Evolutionary conservation across 1,140 invertebrate genomes (phyloP).

Genomic region (Rhysida immarginata): DNA sequence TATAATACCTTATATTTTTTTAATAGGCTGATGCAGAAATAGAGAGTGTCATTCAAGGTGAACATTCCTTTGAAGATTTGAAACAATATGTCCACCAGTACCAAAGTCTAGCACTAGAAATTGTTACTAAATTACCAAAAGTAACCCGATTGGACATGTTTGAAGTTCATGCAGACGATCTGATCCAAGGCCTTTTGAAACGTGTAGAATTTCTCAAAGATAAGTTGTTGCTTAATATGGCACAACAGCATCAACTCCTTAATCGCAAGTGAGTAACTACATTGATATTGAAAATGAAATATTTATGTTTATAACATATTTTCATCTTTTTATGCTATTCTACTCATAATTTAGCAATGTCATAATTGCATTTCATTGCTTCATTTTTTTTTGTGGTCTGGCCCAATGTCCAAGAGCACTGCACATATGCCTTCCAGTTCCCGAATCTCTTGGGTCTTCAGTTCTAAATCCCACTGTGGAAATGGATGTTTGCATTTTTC

Average conservation of each 20-base stretch:
- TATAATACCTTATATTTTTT: too few relatives aligned
- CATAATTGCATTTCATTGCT: background rate
- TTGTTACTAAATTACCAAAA: slow-evolving; percentile 45
- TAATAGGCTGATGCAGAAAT: slow-evolving; percentile 40
- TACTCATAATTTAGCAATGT: background rate
- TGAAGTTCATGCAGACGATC: slow-evolving; percentile 60
- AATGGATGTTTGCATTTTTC: too few relatives aligned
- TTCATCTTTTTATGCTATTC: background rate
- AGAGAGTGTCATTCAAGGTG: slow-evolving; percentile 46
- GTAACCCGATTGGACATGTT: slow-evolving; percentile 66
- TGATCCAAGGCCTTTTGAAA: slow-evolving; percentile 54
- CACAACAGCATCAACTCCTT: slow-evolving; percentile 57
- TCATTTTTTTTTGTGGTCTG: background rate
- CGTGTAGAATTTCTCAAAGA: slow-evolving; percentile 51
- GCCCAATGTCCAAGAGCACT: background rate
- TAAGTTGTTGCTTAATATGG: slow-evolving; percentile 53
- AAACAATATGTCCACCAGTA: slow-evolving; percentile 43
- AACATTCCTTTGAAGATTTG: slow-evolving; percentile 45
- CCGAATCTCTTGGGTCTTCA: too few relatives aligned
- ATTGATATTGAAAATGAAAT: too few relatives aligned
- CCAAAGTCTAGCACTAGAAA: slow-evolving; percentile 42
- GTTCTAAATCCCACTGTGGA: too few relatives aligned
- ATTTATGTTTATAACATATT: background rate
- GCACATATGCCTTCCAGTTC: background rate
- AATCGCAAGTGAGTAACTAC: slow-evolving; percentile 58